Percentiles rank a stretch among this genome's conserved stretches.
phyloP scores from a whole-genome alignment of 1,140 invertebrate species.

The Caenorhabditis brenneri region DNA sequence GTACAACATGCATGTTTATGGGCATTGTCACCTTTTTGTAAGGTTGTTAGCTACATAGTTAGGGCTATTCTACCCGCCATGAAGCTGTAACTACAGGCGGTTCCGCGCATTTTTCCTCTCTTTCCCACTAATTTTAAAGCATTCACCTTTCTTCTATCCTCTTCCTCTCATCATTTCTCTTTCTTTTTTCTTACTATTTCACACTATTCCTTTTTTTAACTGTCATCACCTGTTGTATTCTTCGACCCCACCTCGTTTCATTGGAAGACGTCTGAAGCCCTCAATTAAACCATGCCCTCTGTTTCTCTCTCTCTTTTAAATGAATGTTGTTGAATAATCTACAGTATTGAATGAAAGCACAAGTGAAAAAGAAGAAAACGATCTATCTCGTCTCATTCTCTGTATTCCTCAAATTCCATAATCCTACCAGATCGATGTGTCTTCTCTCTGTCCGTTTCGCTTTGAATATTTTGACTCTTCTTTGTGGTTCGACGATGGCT shows the following conservation, averaged over 20 bases:
- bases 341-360: slow-evolving; percentile 17
- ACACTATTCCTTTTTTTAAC: neutral
- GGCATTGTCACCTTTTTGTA: slow-evolving; percentile 21
- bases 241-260: slow-evolving; percentile 26
- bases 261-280: neutral
- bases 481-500: neutral
- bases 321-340: neutral
- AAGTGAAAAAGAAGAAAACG: neutral
- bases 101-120: neutral
- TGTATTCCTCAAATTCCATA: neutral
- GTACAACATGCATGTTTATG: neutral
- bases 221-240: slow-evolving; percentile 27
- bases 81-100: slow-evolving; percentile 11
- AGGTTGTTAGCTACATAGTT: slow-evolving; percentile 16
- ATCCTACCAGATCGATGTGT: slow-evolving; percentile 15
- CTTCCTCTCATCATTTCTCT: neutral
- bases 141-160: neutral
- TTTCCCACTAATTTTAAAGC: neutral
- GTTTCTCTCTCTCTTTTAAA: neutral
- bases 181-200: neutral
- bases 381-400: neutral
- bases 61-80: neutral
- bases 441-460: neutral
- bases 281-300: neutral
- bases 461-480: slow-evolving; percentile 20